phyloP scores from a whole-genome alignment of 1,140 invertebrate species.

The Drosophila sproati region DNA sequence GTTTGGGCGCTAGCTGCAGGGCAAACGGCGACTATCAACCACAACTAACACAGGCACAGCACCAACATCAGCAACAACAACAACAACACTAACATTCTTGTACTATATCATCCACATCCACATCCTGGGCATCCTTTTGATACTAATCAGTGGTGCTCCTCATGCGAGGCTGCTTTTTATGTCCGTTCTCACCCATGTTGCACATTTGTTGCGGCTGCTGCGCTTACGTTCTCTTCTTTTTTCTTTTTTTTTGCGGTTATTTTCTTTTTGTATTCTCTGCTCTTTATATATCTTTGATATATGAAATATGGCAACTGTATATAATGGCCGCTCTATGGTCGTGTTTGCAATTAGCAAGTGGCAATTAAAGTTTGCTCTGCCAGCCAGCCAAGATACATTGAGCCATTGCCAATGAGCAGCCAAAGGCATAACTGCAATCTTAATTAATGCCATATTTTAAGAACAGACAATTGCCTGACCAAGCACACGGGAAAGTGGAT shows the following conservation, averaged over 20 bases:
- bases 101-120: conserved; percentile 17
- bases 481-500: background rate
- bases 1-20: conserved; percentile 49
- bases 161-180: conserved; percentile 61
- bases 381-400: conserved; percentile 34
- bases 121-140: conserved; percentile 52
- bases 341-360: conserved; percentile 77
- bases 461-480: conserved; percentile 21
- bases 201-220: conserved; percentile 47
- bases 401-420: conserved; percentile 53
- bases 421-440: conserved; percentile 40
- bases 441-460: conserved; percentile 42
- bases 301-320: conserved; percentile 75
- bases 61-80: conserved; percentile 16
- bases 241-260: background rate
- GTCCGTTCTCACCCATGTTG: conserved; percentile 31
- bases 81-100: background rate
- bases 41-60: conserved; percentile 47
- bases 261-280: background rate
- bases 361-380: conserved; percentile 71
- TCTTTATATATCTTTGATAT: conserved; percentile 59
- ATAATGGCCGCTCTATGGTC: conserved; percentile 52
- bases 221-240: conserved; percentile 42
- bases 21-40: conserved; percentile 46
- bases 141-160: conserved; percentile 76